Base-by-base conservation (phyloP, 2,888 invertebrate species). In the Meganola albula region DNA sequence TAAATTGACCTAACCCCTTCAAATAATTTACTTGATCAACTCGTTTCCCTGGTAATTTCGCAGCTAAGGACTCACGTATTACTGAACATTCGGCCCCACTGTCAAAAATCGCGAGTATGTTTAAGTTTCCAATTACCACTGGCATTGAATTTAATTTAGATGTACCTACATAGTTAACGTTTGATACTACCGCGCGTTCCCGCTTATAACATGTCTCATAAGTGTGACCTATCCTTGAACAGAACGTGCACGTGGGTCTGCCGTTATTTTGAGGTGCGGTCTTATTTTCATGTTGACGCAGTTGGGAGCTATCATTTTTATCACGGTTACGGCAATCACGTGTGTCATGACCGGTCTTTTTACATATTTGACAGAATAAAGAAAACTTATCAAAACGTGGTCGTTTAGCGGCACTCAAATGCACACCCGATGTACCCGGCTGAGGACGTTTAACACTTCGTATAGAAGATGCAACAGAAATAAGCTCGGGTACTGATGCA, bases 81-180 rank as follows among this genome's bases (percentile, higher is more conserved):
- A 58, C 6, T 1, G 59, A 59, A 27, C 56, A 55, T 14, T 62
- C 59, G 0, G 58, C 55, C 0, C 58, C 60, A 9, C 58, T 60
- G 13, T 62, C 58, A 24, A 61, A 60, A 0, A 58, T 24, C 0
- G 56, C 39, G n/a, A n/a, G n/a, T n/a, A n/a, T n/a, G n/a, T n/a
- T n/a, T n/a, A n/a, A n/a, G 1, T 21, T 10, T 1, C 43, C 43
- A 2, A 56, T 34, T 3, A 3, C 4, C 0, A 54, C 10, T 0
- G 10, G 18, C 18, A 56, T 47, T 0, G 34, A 23, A 14, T 29
- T 36, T 12, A 40, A 10, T 11, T 46, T 51, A 0, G 26, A 4
- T 10, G 1, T 18, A 1, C n/a, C 16, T 0, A 24, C 9, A 10
- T 6, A 24, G 12, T 31, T 31, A 1, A 31, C 18, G 2, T 23